phyloP scores from a whole-genome alignment of 1,140 invertebrate genomes.

The Mercenaria mercenaria region DNA sequence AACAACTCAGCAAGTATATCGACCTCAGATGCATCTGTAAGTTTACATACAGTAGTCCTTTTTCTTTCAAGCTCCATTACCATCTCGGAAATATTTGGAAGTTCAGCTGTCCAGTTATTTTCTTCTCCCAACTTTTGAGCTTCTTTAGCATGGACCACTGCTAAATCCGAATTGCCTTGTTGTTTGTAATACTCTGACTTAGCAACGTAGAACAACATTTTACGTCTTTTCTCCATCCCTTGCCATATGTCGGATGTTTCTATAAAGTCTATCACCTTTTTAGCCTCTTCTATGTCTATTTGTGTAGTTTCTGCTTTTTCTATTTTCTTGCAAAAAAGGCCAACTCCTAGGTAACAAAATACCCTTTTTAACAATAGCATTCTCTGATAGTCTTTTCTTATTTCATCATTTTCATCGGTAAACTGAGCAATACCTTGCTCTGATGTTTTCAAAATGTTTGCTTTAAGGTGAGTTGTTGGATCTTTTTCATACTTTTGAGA shows the following conservation, averaged over 20 bases:
- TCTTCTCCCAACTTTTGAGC: constrained; percentile 28
- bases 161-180: constrained; percentile 5
- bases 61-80: neutral
- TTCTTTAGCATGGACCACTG: constrained; percentile 27
- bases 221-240: constrained; percentile 43
- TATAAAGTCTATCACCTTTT: constrained; percentile 18
- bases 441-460: constrained; percentile 18
- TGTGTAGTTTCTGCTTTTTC: neutral
- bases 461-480: constrained; percentile 33
- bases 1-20: neutral
- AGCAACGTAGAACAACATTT: constrained; percentile 47
- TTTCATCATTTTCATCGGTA: constrained; percentile 16
- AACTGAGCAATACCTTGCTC: constrained; percentile 52
- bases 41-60: neutral
- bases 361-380: constrained; percentile 52
- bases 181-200: constrained; percentile 34
- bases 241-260: constrained; percentile 23
- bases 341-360: constrained; percentile 54
- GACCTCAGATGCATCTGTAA: neutral
- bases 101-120: constrained; percentile 31
- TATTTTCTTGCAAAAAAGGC: constrained; percentile 49
- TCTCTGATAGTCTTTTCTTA: constrained; percentile 45
- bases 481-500: constrained; percentile 41
- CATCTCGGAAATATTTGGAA: constrained; percentile 25
- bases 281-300: neutral